Evolutionary conservation across 2,888 invertebrate species (phyloP).

Genomic region (Hirtodrosophila confusa): DNA sequence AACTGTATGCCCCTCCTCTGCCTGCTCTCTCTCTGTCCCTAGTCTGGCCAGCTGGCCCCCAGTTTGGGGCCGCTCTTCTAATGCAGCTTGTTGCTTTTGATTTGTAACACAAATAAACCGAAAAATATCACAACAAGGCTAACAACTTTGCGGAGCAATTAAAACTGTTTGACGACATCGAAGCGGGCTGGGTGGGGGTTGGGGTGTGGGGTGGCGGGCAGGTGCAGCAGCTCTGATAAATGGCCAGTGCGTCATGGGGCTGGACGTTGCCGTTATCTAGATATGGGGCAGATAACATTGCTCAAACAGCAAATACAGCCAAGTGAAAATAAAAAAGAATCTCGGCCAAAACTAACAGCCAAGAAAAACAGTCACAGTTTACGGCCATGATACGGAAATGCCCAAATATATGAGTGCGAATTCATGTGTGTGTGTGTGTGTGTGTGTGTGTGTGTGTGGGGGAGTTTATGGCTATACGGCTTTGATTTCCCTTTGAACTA

Average conservation of each 20-base stretch:
- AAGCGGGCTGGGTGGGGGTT: neutral
- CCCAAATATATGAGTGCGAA: slow-evolving; percentile 30
- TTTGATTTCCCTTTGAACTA: slow-evolving; percentile 73
- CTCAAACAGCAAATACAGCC: no score
- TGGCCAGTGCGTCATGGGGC: slow-evolving; percentile 68
- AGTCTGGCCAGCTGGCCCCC: neutral
- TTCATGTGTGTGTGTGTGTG: slow-evolving; percentile 8
- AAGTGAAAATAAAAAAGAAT: slow-evolving; percentile 45
- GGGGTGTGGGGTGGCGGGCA: neutral
- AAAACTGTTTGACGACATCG: slow-evolving; percentile 69
- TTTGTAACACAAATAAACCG: slow-evolving; percentile 68
- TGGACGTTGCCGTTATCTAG: slow-evolving; percentile 56
- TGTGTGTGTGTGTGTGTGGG: slow-evolving; percentile 11
- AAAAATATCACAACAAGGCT: slow-evolving; percentile 54
- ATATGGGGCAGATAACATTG: slow-evolving; percentile 9
- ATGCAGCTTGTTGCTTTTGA: slow-evolving; percentile 54
- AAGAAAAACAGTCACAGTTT: slow-evolving; percentile 40
- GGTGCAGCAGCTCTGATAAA: slow-evolving; percentile 39
- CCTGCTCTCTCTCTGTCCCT: neutral
- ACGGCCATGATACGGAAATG: slow-evolving; percentile 59
- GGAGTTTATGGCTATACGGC: slow-evolving; percentile 70
- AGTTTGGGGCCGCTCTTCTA: no score
- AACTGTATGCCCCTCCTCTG: slow-evolving; percentile 26
- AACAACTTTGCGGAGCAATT: slow-evolving; percentile 75
- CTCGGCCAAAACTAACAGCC: slow-evolving; percentile 60